These are phyloP conservation scores for Lichenostomus cassidix DNA, from an alignment of 2,113 vertebrate genomes.

Conservation along the genomic window DNA sequence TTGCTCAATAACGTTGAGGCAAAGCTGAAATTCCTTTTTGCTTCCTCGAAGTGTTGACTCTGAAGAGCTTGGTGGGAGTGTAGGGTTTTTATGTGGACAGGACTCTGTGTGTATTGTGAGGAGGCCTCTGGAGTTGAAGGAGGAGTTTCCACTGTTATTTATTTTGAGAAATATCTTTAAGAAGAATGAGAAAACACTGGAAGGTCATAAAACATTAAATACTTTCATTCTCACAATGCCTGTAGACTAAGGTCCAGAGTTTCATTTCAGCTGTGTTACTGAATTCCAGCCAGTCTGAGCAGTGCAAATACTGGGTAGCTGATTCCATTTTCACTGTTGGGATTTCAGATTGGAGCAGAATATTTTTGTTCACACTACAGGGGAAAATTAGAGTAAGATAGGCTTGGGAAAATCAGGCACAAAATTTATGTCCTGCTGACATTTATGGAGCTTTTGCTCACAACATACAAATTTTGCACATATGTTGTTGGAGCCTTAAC, in stretches of 20 bases:
- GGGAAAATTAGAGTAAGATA: not conserved
- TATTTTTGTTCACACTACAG: not conserved
- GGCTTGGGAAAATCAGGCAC: not conserved
- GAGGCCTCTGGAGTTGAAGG: not conserved
- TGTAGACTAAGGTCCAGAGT: not conserved
- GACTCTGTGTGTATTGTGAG: not conserved
- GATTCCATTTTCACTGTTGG: not conserved
- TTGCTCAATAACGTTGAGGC: accelerated
- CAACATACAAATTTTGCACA: accelerated
- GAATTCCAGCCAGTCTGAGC: not conserved
- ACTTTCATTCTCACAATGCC: accelerated
- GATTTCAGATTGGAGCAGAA: not conserved
- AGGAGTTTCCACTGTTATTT: not conserved
- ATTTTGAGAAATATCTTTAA: not conserved
- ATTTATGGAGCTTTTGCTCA: not conserved
- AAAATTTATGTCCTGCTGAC: not conserved
- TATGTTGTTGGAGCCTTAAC: not conserved
- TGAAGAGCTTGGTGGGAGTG: not conserved
- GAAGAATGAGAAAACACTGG: not conserved
- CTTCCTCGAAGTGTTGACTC: not conserved
- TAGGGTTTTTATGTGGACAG: not conserved
- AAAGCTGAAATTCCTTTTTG: not conserved
- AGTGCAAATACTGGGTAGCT: not conserved
- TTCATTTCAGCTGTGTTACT: not conserved
- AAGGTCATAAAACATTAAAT: not conserved